A percentile compares a stretch with the other conserved stretches of the same genome.
Evolutionary conservation across 2,113 vertebrate species (phyloP).

Genomic region (Mohoua ochrocephala): DNA sequence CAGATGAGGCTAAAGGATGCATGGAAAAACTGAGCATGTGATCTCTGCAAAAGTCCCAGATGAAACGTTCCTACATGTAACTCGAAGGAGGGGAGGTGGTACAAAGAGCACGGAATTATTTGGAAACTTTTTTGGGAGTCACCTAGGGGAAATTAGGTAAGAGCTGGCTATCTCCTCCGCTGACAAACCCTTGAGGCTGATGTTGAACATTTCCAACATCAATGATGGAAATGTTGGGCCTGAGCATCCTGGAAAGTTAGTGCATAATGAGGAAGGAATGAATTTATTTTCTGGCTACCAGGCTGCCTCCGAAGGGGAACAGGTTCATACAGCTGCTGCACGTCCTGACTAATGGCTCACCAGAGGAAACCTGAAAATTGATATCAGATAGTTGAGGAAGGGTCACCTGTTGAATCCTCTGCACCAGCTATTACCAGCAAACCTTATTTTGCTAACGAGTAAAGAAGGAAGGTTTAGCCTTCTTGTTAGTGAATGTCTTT

Average conservation of each 20-base stretch:
- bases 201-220: background rate
- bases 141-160: background rate
- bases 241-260: background rate
- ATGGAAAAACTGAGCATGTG: background rate
- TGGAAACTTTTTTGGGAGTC: background rate
- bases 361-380: background rate
- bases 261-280: background rate
- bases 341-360: background rate
- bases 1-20: background rate
- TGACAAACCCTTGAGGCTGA: background rate
- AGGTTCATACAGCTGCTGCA: background rate
- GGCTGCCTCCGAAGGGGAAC: background rate
- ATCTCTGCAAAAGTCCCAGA: background rate
- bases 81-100: background rate
- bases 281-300: background rate
- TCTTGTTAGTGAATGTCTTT: background rate
- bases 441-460: background rate
- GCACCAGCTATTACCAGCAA: background rate
- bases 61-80: background rate
- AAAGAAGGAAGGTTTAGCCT: background rate
- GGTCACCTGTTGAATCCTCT: background rate
- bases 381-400: background rate
- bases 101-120: background rate
- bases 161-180: background rate
- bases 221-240: background rate